Evolutionary conservation across 1,140 invertebrate genomes (phyloP).

Genomic region (Lanistes nyassanus): DNA sequence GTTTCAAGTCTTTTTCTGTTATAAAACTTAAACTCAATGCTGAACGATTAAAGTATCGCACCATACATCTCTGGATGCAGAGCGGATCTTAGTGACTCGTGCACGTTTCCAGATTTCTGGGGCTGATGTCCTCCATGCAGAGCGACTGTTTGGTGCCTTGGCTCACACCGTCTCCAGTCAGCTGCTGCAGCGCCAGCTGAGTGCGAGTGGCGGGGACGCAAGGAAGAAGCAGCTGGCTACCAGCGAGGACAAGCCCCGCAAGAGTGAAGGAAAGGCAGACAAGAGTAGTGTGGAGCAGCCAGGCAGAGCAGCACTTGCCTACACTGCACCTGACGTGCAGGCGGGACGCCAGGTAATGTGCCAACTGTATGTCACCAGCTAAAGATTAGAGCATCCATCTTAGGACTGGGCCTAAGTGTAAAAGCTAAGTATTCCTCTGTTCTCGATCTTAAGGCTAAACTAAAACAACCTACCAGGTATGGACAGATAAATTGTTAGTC

Average conservation of each 20-base stretch:
- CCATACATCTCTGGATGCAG: too few species aligned
- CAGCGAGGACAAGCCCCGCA: not conserved
- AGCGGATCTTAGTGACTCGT: too few species aligned
- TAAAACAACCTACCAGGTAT: too few species aligned
- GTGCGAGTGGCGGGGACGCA: slow-evolving; percentile 52
- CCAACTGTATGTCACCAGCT: too few species aligned
- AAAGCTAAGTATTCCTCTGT: too few species aligned
- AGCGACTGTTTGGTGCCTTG: slow-evolving; percentile 62
- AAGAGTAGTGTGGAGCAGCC: slow-evolving; percentile 24
- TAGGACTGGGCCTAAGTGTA: too few species aligned
- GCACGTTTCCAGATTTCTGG: slow-evolving; percentile 53
- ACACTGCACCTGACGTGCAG: not conserved
- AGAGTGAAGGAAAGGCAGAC: slow-evolving; percentile 19
- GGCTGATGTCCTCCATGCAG: slow-evolving; percentile 61
- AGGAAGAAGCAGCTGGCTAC: slow-evolving; percentile 38
- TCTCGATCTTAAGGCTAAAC: too few species aligned
- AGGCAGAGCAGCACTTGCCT: slow-evolving; percentile 13
- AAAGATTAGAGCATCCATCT: too few species aligned
- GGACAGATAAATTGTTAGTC: too few species aligned
- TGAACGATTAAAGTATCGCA: not conserved
- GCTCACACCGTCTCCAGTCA: slow-evolving; percentile 53
- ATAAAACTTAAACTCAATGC: not conserved
- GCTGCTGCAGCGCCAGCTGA: slow-evolving; percentile 54
- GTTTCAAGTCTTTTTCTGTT: not conserved
- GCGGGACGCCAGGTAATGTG: slow-evolving; percentile 24